phyloP scores from a whole-genome alignment of 2,113 vertebrate genomes.

The Atherinomorus stipes region DNA sequence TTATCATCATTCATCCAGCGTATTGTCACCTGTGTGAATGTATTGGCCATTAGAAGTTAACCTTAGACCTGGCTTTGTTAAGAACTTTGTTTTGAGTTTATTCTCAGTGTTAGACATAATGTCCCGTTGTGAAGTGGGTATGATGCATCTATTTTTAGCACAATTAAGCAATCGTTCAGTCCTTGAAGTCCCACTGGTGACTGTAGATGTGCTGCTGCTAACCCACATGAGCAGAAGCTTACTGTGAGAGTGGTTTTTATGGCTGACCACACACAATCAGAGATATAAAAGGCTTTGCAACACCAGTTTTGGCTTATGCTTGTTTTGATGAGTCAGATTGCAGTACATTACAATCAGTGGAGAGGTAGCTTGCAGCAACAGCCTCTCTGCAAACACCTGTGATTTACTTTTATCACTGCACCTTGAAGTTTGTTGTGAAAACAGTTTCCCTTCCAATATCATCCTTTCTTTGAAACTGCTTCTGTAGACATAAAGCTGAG shows the following conservation, averaged over 20 bases:
- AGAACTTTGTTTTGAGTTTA: not conserved
- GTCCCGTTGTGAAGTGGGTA: constrained; percentile 16
- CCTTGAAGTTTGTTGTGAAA: constrained; percentile 27
- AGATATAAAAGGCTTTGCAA: constrained; percentile 30
- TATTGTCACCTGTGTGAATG: constrained; percentile 5
- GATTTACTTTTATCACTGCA: constrained; percentile 40
- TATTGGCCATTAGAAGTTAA: not conserved
- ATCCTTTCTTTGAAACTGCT: constrained; percentile 3
- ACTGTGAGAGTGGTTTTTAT: constrained; percentile 31
- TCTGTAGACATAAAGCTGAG: constrained; percentile 5
- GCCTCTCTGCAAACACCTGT: not conserved
- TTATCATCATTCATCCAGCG: not conserved
- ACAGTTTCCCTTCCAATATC: constrained; percentile 11
- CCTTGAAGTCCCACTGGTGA: constrained; percentile 30
- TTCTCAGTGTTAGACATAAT: constrained; percentile 16
- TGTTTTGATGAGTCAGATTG: constrained; percentile 60
- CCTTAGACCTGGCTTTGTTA: not conserved
- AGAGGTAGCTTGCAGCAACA: not conserved
- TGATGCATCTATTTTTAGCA: constrained; percentile 43
- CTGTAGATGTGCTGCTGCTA: constrained; percentile 30
- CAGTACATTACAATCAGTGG: not conserved
- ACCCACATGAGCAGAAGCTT: constrained; percentile 31
- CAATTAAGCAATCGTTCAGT: constrained; percentile 52
- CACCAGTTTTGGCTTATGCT: constrained; percentile 51
- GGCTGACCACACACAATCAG: constrained; percentile 27